A percentile compares a stretch with the other conserved stretches of the same genome.
Evolutionary conservation across 2,113 vertebrate species (phyloP).

Genomic region (Esox niger): DNA sequence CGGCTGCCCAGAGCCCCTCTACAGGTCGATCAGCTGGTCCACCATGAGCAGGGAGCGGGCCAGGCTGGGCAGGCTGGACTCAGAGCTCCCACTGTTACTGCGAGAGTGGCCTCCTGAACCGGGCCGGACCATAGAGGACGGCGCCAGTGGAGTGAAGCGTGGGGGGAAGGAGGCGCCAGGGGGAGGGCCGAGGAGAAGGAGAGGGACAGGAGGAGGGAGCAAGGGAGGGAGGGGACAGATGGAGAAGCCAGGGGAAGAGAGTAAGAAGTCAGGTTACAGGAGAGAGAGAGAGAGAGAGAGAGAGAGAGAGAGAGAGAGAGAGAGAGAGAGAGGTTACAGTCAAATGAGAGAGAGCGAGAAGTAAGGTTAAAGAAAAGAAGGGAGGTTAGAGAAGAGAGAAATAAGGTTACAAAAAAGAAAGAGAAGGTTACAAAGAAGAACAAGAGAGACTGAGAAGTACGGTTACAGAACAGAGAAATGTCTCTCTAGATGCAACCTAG

Average conservation of each 20-base stretch:
- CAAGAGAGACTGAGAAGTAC: too few relatives aligned
- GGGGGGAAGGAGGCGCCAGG: conserved; percentile 1
- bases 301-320: too few relatives aligned
- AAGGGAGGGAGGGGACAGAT: conserved; percentile 24
- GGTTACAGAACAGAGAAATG: too few relatives aligned
- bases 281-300: too few relatives aligned
- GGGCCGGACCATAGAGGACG: conserved; percentile 40
- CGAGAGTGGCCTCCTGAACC: conserved; percentile 95
- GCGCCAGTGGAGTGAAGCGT: conserved; percentile 9
- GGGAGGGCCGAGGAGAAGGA: conserved; percentile 44
- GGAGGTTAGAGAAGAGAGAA: too few relatives aligned
- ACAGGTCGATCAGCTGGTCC: conserved; percentile 99
- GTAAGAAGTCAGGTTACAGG: background rate
- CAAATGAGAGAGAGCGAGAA: too few relatives aligned
- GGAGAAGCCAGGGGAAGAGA: conserved; percentile 16
- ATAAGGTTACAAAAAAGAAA: too few relatives aligned
- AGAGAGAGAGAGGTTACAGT: too few relatives aligned
- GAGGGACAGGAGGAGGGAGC: conserved; percentile 64
- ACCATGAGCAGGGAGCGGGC: conserved; percentile 98
- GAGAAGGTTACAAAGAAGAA: too few relatives aligned
- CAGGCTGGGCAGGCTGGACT: conserved; percentile 98
- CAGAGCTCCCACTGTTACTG: conserved; percentile 98
- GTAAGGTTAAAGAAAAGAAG: too few relatives aligned
- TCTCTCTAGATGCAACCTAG: too few relatives aligned
- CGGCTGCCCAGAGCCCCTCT: conserved; percentile 64